Evolutionary conservation across 2,113 vertebrate genomes (phyloP), one percentile per base, ranked within the genome.

Genomic region (Centropus bengalensis): DNA sequence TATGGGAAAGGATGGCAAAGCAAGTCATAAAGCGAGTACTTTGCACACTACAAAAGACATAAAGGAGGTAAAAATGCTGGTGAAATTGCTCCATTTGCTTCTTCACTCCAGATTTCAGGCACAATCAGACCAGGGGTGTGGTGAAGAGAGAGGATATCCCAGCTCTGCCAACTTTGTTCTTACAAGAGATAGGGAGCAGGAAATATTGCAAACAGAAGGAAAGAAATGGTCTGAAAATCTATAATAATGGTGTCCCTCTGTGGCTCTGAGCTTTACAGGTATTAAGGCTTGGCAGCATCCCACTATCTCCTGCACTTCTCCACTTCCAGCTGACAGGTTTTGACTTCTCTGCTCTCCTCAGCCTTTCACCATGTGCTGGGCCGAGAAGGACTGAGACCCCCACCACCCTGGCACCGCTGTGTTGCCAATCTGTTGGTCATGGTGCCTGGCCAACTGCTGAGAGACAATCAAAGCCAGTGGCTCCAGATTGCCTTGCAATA

Each of bases 371-470:
- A 10, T 0, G 2, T 19, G 22, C 12, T 36, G 26, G 40, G 59
- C 67, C 33, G 80, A 51, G 58, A 78, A 45, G 64, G 2, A 12
- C 47, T 1, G 40, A n/a, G 79, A 24, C 38, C 5, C 33, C 36
- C 2, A 1, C n/a, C n/a, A 9, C 3, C 2, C 27, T 56, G 67
- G 54, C 58, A 73, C 9, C 11, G 2, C 30, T 0, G 0, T 3
- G 23, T n/a, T n/a, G 67, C 45, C 33, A 40, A n/a, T 21, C 85
- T 79, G 75, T 2, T 20, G 49, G 26, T 33, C 4, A 0, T 27
- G 60, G 67, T 58, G 4, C 15, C 42, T 16, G 38, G 77, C 75
- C 67, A 73, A 17, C n/a, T 55, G 11, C 63, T 2, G 24, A 45
- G 69, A 76, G 56, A 36, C 45, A 51, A 58, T 15, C 26, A 6